Percentiles rank a stretch among this genome's conserved stretches.
Evolutionary conservation across 2,888 invertebrate species (phyloP).

Genomic region (Hypercompe scribonia): DNA sequence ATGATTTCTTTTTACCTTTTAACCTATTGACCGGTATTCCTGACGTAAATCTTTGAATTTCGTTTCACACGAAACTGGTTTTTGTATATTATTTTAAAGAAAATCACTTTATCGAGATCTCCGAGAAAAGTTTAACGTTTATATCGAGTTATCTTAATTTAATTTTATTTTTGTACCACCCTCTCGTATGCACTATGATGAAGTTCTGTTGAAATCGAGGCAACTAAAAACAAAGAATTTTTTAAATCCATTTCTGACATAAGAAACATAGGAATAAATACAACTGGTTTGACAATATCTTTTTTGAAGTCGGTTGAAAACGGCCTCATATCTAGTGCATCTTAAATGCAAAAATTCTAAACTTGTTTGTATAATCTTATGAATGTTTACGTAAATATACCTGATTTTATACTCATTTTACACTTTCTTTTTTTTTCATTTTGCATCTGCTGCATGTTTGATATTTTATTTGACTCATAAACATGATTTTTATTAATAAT

Average conservation of each 20-base stretch:
- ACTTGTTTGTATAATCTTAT: neutral
- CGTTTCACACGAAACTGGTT: conserved; percentile 33
- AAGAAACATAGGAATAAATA: neutral
- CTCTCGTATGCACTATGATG: too few species aligned
- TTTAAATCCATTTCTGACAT: too few species aligned
- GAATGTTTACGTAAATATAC: neutral
- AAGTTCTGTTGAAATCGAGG: too few species aligned
- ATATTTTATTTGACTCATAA: conserved; percentile 18
- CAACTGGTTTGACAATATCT: neutral
- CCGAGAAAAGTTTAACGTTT: too few species aligned
- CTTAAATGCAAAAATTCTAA: neutral
- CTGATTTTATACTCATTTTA: conserved; percentile 3
- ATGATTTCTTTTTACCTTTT: neutral
- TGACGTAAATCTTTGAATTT: conserved; percentile 5
- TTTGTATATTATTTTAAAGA: conserved; percentile 11
- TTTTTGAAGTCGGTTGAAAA: neutral
- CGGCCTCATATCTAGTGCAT: neutral
- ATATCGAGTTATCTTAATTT: too few species aligned
- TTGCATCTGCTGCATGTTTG: neutral
- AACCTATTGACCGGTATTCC: conserved; percentile 16
- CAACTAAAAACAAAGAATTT: too few species aligned
- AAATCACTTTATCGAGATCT: neutral
- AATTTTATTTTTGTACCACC: too few species aligned
- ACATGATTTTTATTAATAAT: conserved; percentile 32
- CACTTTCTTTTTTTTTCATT: conserved; percentile 35